phyloP scores from a whole-genome alignment of 2,888 invertebrate species.

The Hirtodrosophila confusa region DNA sequence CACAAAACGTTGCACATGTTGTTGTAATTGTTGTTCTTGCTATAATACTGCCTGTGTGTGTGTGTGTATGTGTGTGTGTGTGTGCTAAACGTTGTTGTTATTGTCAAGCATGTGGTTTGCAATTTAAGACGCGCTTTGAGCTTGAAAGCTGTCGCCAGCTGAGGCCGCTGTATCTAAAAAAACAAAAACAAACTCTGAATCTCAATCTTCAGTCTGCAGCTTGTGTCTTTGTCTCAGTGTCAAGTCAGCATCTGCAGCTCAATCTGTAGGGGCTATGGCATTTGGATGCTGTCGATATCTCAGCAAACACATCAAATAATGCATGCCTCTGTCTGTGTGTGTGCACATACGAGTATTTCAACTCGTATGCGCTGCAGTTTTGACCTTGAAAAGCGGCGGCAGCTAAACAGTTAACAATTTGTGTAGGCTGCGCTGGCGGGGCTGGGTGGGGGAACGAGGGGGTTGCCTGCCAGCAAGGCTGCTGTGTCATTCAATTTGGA shows the following conservation, averaged over 20 bases:
- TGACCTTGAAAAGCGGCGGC: constrained; percentile 62
- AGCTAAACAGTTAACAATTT: constrained; percentile 46
- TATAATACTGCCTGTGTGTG: not conserved
- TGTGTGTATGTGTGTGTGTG: constrained; percentile 9
- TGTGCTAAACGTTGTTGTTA: constrained; percentile 18
- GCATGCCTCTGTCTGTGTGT: constrained; percentile 9
- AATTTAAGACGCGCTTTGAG: constrained; percentile 75
- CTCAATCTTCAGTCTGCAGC: constrained; percentile 18
- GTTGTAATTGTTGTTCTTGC: constrained; percentile 28
- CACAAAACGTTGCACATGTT: constrained; percentile 68
- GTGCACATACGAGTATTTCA: constrained; percentile 47
- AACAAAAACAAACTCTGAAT: constrained; percentile 24
- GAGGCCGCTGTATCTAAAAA: constrained; percentile 31
- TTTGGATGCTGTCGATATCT: constrained; percentile 58
- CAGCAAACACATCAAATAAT: constrained; percentile 10
- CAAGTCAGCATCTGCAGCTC: constrained; percentile 56
- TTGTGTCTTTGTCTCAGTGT: constrained; percentile 41
- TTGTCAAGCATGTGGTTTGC: constrained; percentile 71
- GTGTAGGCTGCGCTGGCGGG: constrained; percentile 34
- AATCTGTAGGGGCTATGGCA: constrained; percentile 43
- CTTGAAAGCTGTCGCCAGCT: constrained; percentile 55
- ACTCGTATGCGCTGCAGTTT: constrained; percentile 51
- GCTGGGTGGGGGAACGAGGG: not conserved
- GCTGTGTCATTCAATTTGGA: constrained; percentile 62
- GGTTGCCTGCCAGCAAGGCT: constrained; percentile 46